Evolutionary conservation across 2,797 vertebrate species (phyloP).

Genomic region (Fistularia commersonii): DNA sequence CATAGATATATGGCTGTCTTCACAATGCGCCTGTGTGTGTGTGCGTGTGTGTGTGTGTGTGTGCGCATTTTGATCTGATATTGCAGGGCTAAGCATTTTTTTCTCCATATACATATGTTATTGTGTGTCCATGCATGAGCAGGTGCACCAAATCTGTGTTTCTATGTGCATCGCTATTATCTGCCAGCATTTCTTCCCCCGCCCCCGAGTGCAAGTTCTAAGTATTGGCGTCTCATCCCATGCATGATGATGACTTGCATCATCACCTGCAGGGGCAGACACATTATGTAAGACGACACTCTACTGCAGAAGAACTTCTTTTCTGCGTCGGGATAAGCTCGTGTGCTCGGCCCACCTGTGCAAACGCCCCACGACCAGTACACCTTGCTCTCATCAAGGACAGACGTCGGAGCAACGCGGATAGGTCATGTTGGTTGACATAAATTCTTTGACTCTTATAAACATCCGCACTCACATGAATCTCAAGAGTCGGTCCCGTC

Average conservation of each 20-base stretch:
- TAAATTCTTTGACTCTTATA: conserved; percentile 13
- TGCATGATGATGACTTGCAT: conserved; percentile 57
- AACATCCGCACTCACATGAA: conserved; percentile 25
- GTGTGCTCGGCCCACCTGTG: neutral
- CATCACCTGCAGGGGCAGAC: conserved; percentile 56
- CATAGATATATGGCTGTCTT: conserved; percentile 19
- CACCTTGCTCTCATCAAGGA: conserved; percentile 29
- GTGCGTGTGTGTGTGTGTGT: conserved; percentile 3
- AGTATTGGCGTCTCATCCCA: conserved; percentile 36
- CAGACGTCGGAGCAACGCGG: conserved; percentile 24
- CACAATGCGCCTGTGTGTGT: conserved; percentile 8
- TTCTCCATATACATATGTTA: neutral
- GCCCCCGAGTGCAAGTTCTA: conserved; percentile 34
- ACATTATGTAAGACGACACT: conserved; percentile 52
- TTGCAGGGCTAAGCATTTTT: too few species aligned
- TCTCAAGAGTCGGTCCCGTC: conserved; percentile 30
- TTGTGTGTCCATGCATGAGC: conserved; percentile 1
- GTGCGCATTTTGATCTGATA: neutral
- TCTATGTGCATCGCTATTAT: conserved; percentile 20
- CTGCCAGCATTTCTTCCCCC: conserved; percentile 39
- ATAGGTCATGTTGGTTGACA: conserved; percentile 31
- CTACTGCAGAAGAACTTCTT: conserved; percentile 48
- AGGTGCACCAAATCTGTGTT: conserved; percentile 1
- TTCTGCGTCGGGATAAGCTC: too few species aligned
- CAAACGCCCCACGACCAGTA: neutral